Evolutionary conservation across 1,140 invertebrate species (phyloP).

Genomic region (Dinoponera quadriceps): DNA sequence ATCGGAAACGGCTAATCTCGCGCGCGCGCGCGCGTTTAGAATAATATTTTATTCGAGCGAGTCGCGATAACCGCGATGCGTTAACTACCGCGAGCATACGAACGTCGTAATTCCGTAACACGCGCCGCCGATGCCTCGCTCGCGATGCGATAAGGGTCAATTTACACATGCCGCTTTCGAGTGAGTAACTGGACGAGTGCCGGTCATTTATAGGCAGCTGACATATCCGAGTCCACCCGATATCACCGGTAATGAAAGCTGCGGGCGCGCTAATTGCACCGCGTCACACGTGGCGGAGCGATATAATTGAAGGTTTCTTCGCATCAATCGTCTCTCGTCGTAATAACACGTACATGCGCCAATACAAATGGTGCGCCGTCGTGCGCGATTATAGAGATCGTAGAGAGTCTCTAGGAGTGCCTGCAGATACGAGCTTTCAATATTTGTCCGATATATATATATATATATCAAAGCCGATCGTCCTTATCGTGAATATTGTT

Average conservation of each 20-base stretch:
- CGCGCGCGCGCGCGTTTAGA: constrained; percentile 9
- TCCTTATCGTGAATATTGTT: too few species aligned
- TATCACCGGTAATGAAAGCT: constrained; percentile 40
- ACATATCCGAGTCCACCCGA: constrained; percentile 28
- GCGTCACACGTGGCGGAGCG: not conserved
- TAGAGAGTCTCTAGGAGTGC: too few species aligned
- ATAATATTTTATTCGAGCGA: constrained; percentile 49
- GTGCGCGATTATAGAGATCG: not conserved
- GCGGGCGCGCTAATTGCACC: not conserved
- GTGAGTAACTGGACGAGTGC: constrained; percentile 19
- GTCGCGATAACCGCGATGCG: constrained; percentile 37
- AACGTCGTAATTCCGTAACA: constrained; percentile 38
- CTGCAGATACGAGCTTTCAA: too few species aligned
- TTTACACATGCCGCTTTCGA: constrained; percentile 33
- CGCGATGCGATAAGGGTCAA: constrained; percentile 23
- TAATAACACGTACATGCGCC: not conserved
- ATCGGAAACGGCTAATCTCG: constrained; percentile 16
- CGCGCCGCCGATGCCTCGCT: constrained; percentile 40
- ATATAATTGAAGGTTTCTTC: constrained; percentile 31
- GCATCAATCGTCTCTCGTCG: not conserved
- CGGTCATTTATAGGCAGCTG: constrained; percentile 4
- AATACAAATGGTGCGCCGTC: not conserved
- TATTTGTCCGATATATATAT: too few species aligned
- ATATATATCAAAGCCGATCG: too few species aligned
- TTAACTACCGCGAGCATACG: constrained; percentile 30